Conservation (phyloP, 2,113 vertebrate species). For the Platichthys stellatus region DNA sequence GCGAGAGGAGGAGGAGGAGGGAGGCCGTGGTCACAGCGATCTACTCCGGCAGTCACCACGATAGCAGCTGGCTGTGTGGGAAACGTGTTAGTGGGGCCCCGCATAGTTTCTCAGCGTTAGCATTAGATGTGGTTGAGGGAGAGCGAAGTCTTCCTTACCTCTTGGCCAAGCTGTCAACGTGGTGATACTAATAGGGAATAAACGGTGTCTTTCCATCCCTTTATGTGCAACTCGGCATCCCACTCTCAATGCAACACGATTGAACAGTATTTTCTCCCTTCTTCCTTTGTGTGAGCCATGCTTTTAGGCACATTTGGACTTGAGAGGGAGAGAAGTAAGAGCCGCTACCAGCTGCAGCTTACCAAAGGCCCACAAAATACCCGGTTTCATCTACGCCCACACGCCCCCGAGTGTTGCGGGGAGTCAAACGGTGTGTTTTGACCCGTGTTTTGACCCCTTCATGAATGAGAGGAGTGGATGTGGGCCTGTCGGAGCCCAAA, state of each 20-base stretch:
- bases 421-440: conserved; percentile 82
- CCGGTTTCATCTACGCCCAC: conserved; percentile 81
- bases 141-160: conserved; percentile 68
- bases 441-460: conserved; percentile 81
- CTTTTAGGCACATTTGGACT: conserved; percentile 80
- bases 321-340: conserved; percentile 67
- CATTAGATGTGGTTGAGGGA: conserved; percentile 45
- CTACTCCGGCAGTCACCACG: conserved; percentile 55
- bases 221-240: conserved; percentile 72
- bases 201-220: conserved; percentile 74
- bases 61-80: conserved; percentile 45
- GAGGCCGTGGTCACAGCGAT: conserved; percentile 68
- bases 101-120: conserved; percentile 40
- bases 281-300: conserved; percentile 71
- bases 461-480: conserved; percentile 83
- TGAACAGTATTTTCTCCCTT: conserved; percentile 62
- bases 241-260: conserved; percentile 69
- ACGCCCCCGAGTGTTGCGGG: conserved; percentile 69
- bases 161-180: conserved; percentile 68
- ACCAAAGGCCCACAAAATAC: conserved; percentile 76
- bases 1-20: conserved; percentile 73
- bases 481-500: conserved; percentile 78
- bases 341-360: conserved; percentile 65
- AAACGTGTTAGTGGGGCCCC: conserved; percentile 42
- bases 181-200: conserved; percentile 79